phyloP scores from a whole-genome alignment of 2,888 invertebrate genomes.

The Sialis lutaria region DNA sequence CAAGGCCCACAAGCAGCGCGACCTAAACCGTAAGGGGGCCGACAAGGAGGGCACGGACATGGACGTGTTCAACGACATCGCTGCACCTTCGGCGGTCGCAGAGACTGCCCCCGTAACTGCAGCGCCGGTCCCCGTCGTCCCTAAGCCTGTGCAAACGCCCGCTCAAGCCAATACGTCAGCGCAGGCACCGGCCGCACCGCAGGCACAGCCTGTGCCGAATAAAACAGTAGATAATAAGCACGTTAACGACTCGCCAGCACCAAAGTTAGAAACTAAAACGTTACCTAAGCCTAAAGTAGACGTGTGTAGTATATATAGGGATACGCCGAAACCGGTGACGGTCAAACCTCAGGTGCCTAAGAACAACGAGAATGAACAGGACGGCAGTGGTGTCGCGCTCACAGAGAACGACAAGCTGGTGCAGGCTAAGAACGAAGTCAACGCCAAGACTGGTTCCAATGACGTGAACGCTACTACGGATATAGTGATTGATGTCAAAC shows the following conservation, averaged over 20 bases:
- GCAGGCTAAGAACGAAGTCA: conserved; percentile 23
- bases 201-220: background rate
- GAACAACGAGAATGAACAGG: conserved; percentile 14
- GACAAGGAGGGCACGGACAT: conserved; percentile 41
- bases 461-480: conserved; percentile 8
- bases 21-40: conserved; percentile 35
- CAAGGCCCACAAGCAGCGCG: conserved; percentile 30
- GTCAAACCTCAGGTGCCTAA: conserved; percentile 7
- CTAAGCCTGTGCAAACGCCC: background rate
- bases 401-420: conserved; percentile 21
- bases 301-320: conserved; percentile 23
- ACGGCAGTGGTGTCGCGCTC: conserved; percentile 18
- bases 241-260: background rate
- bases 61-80: conserved; percentile 30
- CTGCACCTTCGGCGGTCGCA: conserved; percentile 9
- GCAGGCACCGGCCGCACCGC: background rate
- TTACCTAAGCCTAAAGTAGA: conserved; percentile 15
- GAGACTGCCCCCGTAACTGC: background rate
- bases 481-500: conserved; percentile 11
- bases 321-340: conserved; percentile 17
- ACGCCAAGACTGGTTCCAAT: conserved; percentile 17
- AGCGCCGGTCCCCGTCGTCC: background rate
- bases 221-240: background rate
- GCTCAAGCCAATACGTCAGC: background rate
- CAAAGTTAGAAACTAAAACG: conserved; percentile 12